Evolutionary conservation across 2,797 vertebrate species (phyloP).

Genomic region (Potorous gilbertii): DNA sequence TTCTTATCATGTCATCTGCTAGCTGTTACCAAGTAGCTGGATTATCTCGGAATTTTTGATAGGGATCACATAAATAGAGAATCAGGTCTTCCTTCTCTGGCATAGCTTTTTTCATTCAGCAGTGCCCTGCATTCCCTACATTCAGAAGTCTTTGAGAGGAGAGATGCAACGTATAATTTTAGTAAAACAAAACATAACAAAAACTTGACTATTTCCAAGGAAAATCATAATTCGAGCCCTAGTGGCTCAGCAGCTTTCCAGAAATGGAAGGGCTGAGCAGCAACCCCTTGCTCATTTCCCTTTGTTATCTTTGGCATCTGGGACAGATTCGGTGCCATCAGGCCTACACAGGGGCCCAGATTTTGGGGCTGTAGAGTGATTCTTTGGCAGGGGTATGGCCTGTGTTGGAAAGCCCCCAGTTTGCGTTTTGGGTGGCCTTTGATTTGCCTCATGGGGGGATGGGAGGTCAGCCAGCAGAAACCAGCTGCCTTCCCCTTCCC

Average conservation of each 20-base stretch:
- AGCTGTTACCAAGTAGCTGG: not conserved
- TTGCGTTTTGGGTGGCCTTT: conserved; percentile 52
- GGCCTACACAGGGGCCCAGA: conserved; percentile 5
- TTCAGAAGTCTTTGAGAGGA: conserved; percentile 43
- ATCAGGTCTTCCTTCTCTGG: not conserved
- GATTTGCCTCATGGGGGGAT: conserved; percentile 24
- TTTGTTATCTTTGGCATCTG: conserved; percentile 26
- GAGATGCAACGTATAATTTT: conserved; percentile 64
- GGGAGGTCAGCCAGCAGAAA: not conserved
- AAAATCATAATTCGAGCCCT: conserved; percentile 45
- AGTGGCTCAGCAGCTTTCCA: conserved; percentile 33
- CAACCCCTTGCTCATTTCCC: not conserved
- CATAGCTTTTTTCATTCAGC: conserved; percentile 36
- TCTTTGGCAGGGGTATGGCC: conserved; percentile 13
- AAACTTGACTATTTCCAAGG: conserved; percentile 53
- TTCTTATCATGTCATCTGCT: not conserved
- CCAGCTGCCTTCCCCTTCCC: not conserved
- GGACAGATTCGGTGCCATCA: not conserved
- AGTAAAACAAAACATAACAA: conserved; percentile 16
- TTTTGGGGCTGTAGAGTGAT: conserved; percentile 22
- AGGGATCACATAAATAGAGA: conserved; percentile 21
- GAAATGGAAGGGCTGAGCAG: not conserved
- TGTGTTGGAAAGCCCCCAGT: conserved; percentile 33
- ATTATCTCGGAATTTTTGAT: conserved; percentile 13
- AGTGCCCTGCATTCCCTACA: conserved; percentile 45